These are phyloP conservation scores for Atractosteus spatula DNA, from an alignment of 2,113 vertebrate genomes.

Conservation along the genomic window DNA sequence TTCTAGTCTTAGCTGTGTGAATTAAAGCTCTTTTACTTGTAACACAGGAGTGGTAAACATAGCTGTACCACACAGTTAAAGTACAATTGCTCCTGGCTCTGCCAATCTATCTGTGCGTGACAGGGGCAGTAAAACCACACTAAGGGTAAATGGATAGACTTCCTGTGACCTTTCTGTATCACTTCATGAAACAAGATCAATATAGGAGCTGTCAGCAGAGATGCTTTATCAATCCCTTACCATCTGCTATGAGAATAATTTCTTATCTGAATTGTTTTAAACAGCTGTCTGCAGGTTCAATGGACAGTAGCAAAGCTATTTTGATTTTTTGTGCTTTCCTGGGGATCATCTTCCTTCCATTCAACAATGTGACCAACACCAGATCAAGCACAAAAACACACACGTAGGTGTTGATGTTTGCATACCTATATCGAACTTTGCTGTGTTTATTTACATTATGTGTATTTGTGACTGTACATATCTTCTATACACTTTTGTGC, in stretches of 20 bases:
- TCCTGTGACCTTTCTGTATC: constrained; percentile 24
- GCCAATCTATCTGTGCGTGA: constrained; percentile 18
- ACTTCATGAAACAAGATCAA: constrained; percentile 21
- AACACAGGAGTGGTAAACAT: constrained; percentile 4
- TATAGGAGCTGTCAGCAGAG: constrained; percentile 3
- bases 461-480: no score
- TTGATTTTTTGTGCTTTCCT: not conserved
- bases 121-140: constrained; percentile 7
- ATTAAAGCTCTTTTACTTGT: not conserved
- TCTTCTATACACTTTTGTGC: no score
- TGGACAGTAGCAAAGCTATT: not conserved
- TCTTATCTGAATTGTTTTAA: constrained; percentile 14
- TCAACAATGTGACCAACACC: no score
- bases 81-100: constrained; percentile 13
- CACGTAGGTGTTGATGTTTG: no score
- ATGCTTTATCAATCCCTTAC: not conserved
- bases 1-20: constrained; percentile 2
- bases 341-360: not conserved
- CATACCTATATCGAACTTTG: no score
- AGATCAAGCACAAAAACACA: no score
- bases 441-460: no score
- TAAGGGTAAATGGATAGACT: constrained; percentile 18
- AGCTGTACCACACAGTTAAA: constrained; percentile 1
- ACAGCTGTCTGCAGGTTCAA: not conserved
- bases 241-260: constrained; percentile 2